These are phyloP conservation scores for Saccostrea echinata DNA, from an alignment of 1,140 invertebrate species.

Conservation along the genomic window DNA sequence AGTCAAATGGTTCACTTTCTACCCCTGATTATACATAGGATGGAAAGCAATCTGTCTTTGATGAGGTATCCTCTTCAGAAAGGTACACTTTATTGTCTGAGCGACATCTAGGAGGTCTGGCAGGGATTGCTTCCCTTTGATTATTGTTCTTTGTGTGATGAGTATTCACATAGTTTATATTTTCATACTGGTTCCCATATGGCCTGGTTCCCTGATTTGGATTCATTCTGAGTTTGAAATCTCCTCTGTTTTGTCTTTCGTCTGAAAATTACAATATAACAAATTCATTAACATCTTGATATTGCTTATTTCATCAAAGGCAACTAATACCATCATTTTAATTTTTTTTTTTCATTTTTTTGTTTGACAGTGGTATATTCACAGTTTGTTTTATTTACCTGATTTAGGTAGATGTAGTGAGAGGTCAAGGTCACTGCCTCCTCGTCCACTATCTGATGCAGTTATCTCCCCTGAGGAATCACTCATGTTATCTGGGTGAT, in stretches of 20 bases:
- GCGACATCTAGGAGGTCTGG: not conserved
- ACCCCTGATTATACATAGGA: not conserved
- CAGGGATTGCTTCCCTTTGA: conserved; percentile 19
- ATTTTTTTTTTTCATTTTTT: too few relatives aligned
- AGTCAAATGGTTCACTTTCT: not conserved
- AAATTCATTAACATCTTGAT: too few relatives aligned
- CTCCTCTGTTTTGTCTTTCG: not conserved
- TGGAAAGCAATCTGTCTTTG: conserved; percentile 14
- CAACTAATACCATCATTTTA: too few relatives aligned
- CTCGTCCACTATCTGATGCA: conserved; percentile 69
- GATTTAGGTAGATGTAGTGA: conserved; percentile 37
- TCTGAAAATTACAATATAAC: not conserved
- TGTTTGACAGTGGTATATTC: too few relatives aligned
- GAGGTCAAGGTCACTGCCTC: conserved; percentile 71
- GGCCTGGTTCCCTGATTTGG: not conserved
- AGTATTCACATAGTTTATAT: conserved; percentile 27
- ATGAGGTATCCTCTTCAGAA: not conserved
- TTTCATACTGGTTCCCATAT: conserved; percentile 12
- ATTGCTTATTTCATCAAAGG: too few relatives aligned
- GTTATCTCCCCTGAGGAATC: conserved; percentile 70
- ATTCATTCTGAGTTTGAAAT: not conserved
- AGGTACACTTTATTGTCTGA: not conserved
- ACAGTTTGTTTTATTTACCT: conserved; percentile 1
- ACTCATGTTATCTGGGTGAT: conserved; percentile 62
- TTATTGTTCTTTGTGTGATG: not conserved